Base-by-base conservation (phyloP, 1,140 invertebrate genomes). In the Drosophila nannoptera region DNA sequence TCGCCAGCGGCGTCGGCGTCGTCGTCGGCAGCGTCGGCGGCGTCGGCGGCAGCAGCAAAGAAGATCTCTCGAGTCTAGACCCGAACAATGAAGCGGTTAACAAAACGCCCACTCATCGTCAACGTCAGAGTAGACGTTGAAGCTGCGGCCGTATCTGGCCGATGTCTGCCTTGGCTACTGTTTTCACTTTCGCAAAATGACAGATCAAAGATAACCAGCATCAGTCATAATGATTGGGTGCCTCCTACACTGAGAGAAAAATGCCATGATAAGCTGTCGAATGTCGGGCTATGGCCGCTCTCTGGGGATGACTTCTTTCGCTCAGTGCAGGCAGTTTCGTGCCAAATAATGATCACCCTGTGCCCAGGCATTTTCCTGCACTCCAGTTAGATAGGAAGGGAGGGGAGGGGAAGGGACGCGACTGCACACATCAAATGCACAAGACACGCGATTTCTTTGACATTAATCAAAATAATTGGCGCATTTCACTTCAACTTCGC, bases 381-480 rank as follows among this genome's bases (percentile, higher is more conserved):
- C 40, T 14, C 16, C 7, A 48, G 22, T 22, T 22, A 22, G 11
- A 9, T 38, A 7, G n/a, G 5, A 5, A 8, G 31, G n/a, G 7
- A 8, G 49, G 45, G 16, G 4, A 29, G 35, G 0, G 8, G 9
- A n/a, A 11, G 14, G n/a, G 12, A 7, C 53, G 48, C 42, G 55
- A n/a, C 12, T 14, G 40, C 11, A 42, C 81, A 86, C 81, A 77
- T 81, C 74, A 86, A 86, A 86, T 86, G 60, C 74, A 46, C 81
- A 55, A 77, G 74, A 86, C 82, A 86, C 74, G 81, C 82, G 74
- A 86, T 86, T 86, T 87, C 77, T 86, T 86, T 86, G 81, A 86
- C 81, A 86, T 86, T 86, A 86, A 86, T 86, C 81, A 86, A 86
- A 86, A 86, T 86, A 86, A 84, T 84, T 84, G 80, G 80, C 80